Conservation (phyloP, 2,888 invertebrate genomes). For the Heliconius erato region DNA sequence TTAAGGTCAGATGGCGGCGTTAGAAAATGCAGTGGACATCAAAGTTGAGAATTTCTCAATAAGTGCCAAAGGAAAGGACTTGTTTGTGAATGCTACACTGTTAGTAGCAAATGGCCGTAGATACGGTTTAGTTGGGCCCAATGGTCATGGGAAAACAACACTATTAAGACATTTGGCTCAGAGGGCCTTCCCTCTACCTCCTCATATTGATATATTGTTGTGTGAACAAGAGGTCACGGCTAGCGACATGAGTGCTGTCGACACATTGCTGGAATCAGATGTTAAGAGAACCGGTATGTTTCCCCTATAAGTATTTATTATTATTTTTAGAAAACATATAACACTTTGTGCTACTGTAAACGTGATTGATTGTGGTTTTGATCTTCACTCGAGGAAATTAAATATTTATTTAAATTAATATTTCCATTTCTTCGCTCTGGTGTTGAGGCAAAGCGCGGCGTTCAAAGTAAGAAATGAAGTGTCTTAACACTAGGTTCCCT, state of each 20-base stretch:
- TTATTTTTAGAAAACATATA: not conserved
- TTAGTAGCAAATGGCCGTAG: slow-evolving; percentile 96
- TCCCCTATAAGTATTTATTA: not conserved
- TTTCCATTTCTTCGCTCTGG: too few relatives aligned
- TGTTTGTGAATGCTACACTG: slow-evolving; percentile 98
- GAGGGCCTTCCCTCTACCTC: slow-evolving; percentile 96
- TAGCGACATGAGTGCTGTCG: slow-evolving; percentile 96
- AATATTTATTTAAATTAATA: too few relatives aligned
- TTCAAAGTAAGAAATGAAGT: too few relatives aligned
- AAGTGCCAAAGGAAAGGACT: slow-evolving; percentile 97
- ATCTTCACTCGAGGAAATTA: too few relatives aligned
- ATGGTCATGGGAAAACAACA: slow-evolving; percentile 99
- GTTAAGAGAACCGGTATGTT: slow-evolving; percentile 90
- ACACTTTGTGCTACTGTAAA: too few relatives aligned
- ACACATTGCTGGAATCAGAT: slow-evolving; percentile 97
- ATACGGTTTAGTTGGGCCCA: slow-evolving; percentile 99
- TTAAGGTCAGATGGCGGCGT: slow-evolving; percentile 89
- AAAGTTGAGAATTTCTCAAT: slow-evolving; percentile 99
- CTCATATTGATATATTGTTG: slow-evolving; percentile 96
- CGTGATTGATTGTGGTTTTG: too few relatives aligned
- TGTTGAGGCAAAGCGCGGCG: too few relatives aligned
- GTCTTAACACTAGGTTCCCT: too few relatives aligned
- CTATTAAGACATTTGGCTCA: slow-evolving; percentile 96
- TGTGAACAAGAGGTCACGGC: slow-evolving; percentile 99
- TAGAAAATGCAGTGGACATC: slow-evolving; percentile 98